Conservation (phyloP, 2,888 invertebrate genomes). For the Zaprionus obscuricornis region DNA sequence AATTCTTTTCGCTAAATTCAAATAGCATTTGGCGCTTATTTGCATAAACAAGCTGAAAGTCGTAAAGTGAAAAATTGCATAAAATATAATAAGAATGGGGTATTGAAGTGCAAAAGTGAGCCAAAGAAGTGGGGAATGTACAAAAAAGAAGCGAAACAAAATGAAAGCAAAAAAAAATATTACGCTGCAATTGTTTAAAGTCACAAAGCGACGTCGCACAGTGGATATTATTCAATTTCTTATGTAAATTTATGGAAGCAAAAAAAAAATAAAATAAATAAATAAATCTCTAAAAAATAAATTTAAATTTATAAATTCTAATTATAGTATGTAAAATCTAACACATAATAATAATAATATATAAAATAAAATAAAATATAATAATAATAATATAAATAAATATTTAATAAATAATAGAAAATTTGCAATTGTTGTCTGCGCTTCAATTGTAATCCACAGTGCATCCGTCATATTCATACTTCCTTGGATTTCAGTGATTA, state of each 20-base stretch:
- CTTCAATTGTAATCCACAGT: slow-evolving; percentile 25
- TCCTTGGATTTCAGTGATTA: slow-evolving; percentile 27
- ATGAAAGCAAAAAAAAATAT: slow-evolving; percentile 21
- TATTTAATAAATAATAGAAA: not conserved
- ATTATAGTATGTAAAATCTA: no score
- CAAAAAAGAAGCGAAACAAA: slow-evolving; percentile 31
- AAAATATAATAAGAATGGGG: slow-evolving; percentile 53
- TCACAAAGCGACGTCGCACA: slow-evolving; percentile 30
- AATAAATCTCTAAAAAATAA: no score
- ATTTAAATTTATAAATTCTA: no score
- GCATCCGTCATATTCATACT: slow-evolving; percentile 21
- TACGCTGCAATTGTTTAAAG: slow-evolving; percentile 46
- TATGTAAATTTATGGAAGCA: slow-evolving; percentile 6
- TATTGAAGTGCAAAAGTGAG: slow-evolving; percentile 40
- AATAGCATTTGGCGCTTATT: slow-evolving; percentile 75
- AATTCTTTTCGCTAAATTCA: slow-evolving; percentile 69
- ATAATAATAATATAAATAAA: no score
- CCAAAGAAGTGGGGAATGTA: slow-evolving; percentile 24
- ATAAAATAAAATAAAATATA: no score
- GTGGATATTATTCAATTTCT: slow-evolving; percentile 18
- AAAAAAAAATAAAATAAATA: not conserved
- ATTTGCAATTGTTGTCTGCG: slow-evolving; percentile 5
- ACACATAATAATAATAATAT: no score
- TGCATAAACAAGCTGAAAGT: slow-evolving; percentile 76
- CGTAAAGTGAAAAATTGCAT: slow-evolving; percentile 75